Evolutionary conservation across 2,113 vertebrate species (phyloP).

Genomic region (Melanotaenia duboulayi): DNA sequence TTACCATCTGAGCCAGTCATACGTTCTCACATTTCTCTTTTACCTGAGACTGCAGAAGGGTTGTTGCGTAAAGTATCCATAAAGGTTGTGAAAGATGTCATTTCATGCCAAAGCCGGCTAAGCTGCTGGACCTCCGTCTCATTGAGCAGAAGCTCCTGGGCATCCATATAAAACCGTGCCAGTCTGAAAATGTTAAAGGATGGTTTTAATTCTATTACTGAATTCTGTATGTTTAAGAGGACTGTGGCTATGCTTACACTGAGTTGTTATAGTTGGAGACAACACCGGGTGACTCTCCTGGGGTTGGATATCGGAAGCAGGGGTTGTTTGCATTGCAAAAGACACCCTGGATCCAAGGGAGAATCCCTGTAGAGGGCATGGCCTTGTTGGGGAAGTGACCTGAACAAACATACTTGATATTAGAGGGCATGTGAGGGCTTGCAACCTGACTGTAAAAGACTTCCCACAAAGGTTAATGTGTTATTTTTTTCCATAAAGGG

Average conservation of each 20-base stretch:
- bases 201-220: not conserved
- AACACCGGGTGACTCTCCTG: conserved; percentile 88
- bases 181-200: conserved; percentile 80
- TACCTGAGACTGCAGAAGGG: conserved; percentile 88
- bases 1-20: not conserved
- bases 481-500: not conserved
- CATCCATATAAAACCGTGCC: conserved; percentile 89
- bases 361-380: conserved; percentile 93
- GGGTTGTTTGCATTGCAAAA: conserved; percentile 97
- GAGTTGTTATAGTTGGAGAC: conserved; percentile 98
- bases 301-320: conserved; percentile 90
- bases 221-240: not conserved
- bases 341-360: conserved; percentile 96
- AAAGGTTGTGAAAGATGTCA: conserved; percentile 86
- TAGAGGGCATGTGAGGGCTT: not conserved
- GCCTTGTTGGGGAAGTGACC: conserved; percentile 99
- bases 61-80: conserved; percentile 89
- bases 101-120: conserved; percentile 87
- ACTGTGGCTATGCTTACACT: conserved; percentile 83
- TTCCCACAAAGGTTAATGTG: not conserved
- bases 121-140: conserved; percentile 83
- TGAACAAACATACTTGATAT: conserved; percentile 69
- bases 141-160: conserved; percentile 87
- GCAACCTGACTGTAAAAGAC: not conserved
- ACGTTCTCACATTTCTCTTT: not conserved